Evolutionary conservation across 2,888 invertebrate species (phyloP).

Genomic region (Cephus runcator): DNA sequence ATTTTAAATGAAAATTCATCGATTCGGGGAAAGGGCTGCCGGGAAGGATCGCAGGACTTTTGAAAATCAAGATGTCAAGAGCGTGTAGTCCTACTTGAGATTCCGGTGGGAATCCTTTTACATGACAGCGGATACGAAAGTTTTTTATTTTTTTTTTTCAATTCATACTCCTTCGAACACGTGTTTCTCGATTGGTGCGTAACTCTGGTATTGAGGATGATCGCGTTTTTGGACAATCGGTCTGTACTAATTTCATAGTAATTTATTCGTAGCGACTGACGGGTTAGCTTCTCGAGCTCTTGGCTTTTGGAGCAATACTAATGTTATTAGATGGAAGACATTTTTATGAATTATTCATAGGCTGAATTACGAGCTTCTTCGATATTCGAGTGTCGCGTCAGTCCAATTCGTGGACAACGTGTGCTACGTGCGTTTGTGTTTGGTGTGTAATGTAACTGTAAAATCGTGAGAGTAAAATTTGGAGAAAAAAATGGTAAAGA

Average conservation of each 20-base stretch:
- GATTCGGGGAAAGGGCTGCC: conserved; percentile 43
- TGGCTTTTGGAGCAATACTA: not conserved
- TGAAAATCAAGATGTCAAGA: conserved; percentile 38
- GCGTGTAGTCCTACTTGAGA: conserved; percentile 27
- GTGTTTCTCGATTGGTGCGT: not conserved
- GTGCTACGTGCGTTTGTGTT: not conserved
- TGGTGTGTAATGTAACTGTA: not conserved
- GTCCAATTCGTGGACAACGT: not conserved
- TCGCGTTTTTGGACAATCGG: not conserved
- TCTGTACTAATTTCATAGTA: not conserved
- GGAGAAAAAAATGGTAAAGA: too few species aligned
- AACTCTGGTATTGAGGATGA: not conserved
- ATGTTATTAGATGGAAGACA: not conserved
- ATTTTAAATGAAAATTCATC: conserved; percentile 47
- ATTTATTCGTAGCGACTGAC: not conserved
- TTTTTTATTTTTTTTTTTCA: not conserved
- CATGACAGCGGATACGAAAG: conserved; percentile 37
- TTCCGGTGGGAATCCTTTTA: conserved; percentile 39
- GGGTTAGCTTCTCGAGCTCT: not conserved
- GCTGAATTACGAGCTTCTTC: not conserved
- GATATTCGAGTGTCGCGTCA: not conserved
- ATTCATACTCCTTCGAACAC: not conserved
- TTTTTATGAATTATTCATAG: not conserved
- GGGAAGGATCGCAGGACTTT: conserved; percentile 29
- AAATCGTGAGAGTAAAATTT: not conserved